A percentile compares a stretch with the other conserved stretches of the same genome.
Conservation (phyloP, 2,797 vertebrate genomes). For the Chaetophractus vellerosus region DNA sequence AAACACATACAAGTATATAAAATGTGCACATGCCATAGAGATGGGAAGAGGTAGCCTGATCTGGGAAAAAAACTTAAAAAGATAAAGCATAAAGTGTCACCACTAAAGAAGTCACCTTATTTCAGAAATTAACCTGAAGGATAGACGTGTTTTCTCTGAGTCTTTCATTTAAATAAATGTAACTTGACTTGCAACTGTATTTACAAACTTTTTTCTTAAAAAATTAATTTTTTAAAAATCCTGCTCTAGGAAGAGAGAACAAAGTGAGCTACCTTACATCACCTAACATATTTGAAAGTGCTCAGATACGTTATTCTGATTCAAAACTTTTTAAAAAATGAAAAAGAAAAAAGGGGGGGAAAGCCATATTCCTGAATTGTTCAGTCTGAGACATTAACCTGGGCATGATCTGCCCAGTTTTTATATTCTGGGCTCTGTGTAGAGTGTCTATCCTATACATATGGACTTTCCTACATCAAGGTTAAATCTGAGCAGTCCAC, state of each 20-base stretch:
- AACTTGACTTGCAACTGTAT: neutral
- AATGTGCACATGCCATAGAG: rapidly evolving
- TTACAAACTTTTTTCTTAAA: neutral
- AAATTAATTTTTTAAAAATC: neutral
- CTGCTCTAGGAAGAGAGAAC: neutral
- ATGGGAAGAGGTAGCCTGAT: neutral
- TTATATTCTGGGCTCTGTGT: neutral
- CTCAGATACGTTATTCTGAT: neutral
- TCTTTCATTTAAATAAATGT: neutral
- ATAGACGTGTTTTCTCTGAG: neutral
- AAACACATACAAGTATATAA: neutral
- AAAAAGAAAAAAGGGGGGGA: too few relatives aligned
- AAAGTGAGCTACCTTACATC: neutral
- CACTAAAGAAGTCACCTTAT: neutral
- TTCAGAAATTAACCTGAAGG: slow-evolving; percentile 57
- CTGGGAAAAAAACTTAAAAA: neutral
- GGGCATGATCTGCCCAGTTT: neutral
- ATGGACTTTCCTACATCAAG: neutral
- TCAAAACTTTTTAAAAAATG: neutral
- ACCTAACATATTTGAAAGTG: neutral
- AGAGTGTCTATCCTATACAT: rapidly evolving
- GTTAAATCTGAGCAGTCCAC: neutral
- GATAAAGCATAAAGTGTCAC: neutral
- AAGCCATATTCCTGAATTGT: neutral
- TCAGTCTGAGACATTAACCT: rapidly evolving